Conservation (phyloP, 1,140 invertebrate genomes). For the Battus philenor region DNA sequence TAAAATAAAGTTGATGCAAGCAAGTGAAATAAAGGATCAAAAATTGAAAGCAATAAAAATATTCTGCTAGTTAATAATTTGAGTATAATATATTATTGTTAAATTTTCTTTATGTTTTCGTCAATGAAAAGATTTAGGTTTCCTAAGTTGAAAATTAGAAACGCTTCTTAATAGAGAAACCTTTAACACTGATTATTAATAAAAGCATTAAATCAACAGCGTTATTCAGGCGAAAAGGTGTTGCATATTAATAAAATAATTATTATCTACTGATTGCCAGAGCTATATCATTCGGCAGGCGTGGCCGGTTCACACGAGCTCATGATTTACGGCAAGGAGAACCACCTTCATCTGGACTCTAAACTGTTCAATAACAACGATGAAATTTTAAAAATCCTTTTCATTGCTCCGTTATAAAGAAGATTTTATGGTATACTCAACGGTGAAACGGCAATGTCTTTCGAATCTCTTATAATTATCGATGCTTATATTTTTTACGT, state of each 20-base stretch:
- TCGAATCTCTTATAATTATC: neutral
- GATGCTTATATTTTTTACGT: neutral
- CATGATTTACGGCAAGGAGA: constrained; percentile 31
- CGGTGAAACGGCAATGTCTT: neutral
- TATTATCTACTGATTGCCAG: constrained; percentile 36
- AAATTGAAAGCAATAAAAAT: no score
- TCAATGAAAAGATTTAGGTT: no score
- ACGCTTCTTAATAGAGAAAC: constrained; percentile 8
- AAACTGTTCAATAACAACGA: neutral
- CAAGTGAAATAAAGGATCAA: no score
- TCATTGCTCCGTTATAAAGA: neutral
- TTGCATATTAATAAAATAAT: constrained; percentile 52
- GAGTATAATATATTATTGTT: no score
- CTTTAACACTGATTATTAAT: constrained; percentile 24
- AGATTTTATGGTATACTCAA: neutral
- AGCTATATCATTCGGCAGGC: constrained; percentile 36
- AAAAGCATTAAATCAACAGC: constrained; percentile 28
- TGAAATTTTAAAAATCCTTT: neutral
- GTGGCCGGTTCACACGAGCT: constrained; percentile 43
- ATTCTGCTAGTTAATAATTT: no score
- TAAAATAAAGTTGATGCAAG: no score
- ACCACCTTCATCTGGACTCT: constrained; percentile 9
- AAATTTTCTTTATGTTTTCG: no score
- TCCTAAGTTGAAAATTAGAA: no score
- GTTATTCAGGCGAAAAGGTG: constrained; percentile 29